Percentiles rank a stretch among this genome's conserved stretches.
phyloP scores from a whole-genome alignment of 2,797 vertebrate species.

The Sebastes goodei region DNA sequence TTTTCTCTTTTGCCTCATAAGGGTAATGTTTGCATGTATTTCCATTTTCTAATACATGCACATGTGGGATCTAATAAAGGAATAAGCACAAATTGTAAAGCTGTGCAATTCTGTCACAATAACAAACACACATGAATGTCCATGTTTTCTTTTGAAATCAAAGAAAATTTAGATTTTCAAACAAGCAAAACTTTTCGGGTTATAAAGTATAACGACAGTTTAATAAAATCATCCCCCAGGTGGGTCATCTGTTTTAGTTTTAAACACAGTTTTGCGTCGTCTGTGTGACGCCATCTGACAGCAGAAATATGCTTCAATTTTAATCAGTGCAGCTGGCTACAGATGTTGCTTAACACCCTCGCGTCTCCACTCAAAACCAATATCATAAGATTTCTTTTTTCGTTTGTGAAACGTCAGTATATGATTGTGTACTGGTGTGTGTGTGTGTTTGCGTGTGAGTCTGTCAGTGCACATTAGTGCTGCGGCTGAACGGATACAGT shows the following conservation, averaged over 20 bases:
- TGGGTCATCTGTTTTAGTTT: constrained; percentile 1
- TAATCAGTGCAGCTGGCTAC: constrained; percentile 2
- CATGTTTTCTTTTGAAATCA: neutral
- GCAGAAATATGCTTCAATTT: neutral
- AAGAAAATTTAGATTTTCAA: neutral
- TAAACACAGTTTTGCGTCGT: neutral
- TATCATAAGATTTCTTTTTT: neutral
- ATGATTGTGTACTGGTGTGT: neutral
- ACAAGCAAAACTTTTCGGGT: neutral
- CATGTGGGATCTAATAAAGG: neutral
- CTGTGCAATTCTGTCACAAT: neutral
- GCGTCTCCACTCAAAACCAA: neutral
- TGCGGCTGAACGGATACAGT: neutral
- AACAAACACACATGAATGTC: neutral
- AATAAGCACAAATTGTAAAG: neutral
- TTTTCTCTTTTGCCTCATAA: constrained; percentile 1
- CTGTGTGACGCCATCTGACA: neutral
- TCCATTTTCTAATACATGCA: constrained; percentile 6
- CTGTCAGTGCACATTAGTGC: neutral
- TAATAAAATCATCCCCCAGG: neutral
- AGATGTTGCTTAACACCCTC: neutral
- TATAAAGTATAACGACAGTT: neutral
- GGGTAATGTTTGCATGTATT: neutral
- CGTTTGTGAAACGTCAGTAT: neutral
- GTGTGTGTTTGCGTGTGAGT: neutral